Evolutionary conservation across 2,888 invertebrate species (phyloP), one percentile per base, ranked within the genome.

Genomic region (Meta bourneti): DNA sequence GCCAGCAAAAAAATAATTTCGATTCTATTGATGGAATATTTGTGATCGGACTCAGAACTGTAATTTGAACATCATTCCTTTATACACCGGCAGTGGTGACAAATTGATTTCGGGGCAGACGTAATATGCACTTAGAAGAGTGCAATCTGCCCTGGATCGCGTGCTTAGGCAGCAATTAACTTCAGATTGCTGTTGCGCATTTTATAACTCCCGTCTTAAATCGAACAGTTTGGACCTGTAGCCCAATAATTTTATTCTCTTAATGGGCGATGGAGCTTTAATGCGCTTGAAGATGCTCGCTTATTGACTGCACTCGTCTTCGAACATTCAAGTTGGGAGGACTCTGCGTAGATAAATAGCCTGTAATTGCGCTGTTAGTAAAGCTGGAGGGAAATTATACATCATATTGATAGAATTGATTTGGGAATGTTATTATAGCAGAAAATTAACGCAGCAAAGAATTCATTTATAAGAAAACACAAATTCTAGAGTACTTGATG

Each of bases 51-150:
- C 51, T 61, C 13, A 71, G 61, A 79, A 75, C 49, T 71, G 79
- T 79, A 90, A 90, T 90, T 90, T 90, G 84, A 78, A 78, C 78
- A 79, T 90, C 84, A 90, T 72, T 84, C 90, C 72, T 71, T 84
- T 83, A 71, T 11, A 79, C n/a, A n/a, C 48, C 61, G 79, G 61
- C n/a, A 19, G 20, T 69, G 61, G 16, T 89, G 82, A 82, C 82
- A 82, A 82, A 89, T 82, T 82, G 77, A 34, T 77, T 82, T 89
- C 77, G 49, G 51, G 34, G 61, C 51, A 49, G 48, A 20, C 78
- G 20, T n/a, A 52, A 51, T 34, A 71, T 70, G 19, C 52, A 52
- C 51, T 72, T 80, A 19, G 70, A 82, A 82, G 20, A n/a, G 69
- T 54, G 74, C 82, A 77, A 89, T 89, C 82, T 82, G 48, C 81